phyloP scores from a whole-genome alignment of 2,888 invertebrate species.

The Ochropleura plecta region DNA sequence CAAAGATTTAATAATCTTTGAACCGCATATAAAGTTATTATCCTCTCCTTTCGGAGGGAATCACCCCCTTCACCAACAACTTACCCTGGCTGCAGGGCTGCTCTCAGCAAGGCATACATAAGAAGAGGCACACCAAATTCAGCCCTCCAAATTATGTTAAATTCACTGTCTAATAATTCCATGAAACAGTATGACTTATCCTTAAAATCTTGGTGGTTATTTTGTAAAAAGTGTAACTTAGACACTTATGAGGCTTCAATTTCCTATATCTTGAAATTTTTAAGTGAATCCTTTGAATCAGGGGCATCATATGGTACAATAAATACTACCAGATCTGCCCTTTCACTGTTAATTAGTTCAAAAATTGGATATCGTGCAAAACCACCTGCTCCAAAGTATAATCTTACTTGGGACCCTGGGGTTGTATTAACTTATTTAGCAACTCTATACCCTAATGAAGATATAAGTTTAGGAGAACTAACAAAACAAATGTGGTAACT shows the following conservation, averaged over 20 bases:
- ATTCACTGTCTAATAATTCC: background rate
- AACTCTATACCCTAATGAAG: constrained; percentile 1
- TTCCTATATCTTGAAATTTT: background rate
- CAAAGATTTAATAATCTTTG: background rate
- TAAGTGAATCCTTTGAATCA: background rate
- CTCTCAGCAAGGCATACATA: constrained; percentile 5
- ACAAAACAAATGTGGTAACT: constrained; percentile 7
- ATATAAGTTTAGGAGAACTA: background rate
- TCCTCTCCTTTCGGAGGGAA: background rate
- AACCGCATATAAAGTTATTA: background rate
- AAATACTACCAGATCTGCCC: constrained; percentile 2
- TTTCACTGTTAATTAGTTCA: too few relatives aligned
- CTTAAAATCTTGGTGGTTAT: background rate
- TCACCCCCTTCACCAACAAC: background rate
- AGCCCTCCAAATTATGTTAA: background rate
- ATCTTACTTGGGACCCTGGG: constrained; percentile 2
- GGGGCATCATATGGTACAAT: constrained; percentile 7
- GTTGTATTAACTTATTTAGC: constrained; percentile 4
- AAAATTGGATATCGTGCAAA: constrained; percentile 3
- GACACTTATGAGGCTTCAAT: background rate
- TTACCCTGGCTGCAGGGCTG: constrained; percentile 22
- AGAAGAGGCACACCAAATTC: constrained; percentile 1
- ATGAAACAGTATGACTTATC: constrained; percentile 6
- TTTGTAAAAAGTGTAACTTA: background rate
- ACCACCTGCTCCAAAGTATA: constrained; percentile 14